Base-by-base conservation (phyloP, 2,888 invertebrate species). In the Caenorhabditis becei region DNA sequence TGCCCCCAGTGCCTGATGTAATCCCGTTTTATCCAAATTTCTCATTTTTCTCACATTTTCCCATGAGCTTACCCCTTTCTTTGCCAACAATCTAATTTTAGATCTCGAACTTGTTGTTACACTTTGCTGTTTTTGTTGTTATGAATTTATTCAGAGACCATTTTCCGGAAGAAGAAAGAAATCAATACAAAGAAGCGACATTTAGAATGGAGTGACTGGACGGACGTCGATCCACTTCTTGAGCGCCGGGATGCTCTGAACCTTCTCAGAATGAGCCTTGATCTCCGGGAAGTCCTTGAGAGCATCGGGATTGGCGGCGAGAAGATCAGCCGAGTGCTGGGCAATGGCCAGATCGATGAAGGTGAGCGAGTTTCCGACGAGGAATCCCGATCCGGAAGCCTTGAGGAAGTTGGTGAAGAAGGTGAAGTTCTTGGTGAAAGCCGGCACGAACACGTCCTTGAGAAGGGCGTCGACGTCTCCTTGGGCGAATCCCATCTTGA, bases 311-410 rank as follows among this genome's bases (percentile, higher is more conserved):
- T 77, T 83, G 28, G 82, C 77, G 32, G 80, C 72, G n/a, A 67
- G 18, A 26, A 87, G 62, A 10, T 83, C 81, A 10, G 83, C 83
- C 14, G 77, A 53, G 59, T 87, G 84, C 18, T 87, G 83, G 44
- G 87, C 83, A 59, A 89, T 37, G 4, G 81, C 74, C 35, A 89
- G 75, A 58, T 89, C 89, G 20, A 87, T 82, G 83, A 83, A 89
- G n/a, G 89, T 86, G 58, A 88, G 37, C 11, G 77, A 75, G 23
- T 74, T 44, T 35, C 86, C 85, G 26, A 84, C 86, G 35, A 89
- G 72, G 70, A 84, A 89, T 37, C 86, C 86, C 26, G 74, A 70
- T 47, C 83, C 82, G 54, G 77, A 65, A 23, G 78, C 65, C 69
- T 83, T 61, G 41, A 75, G 44, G 49, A 61, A 53, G 18, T 61